Conservation (phyloP, 2,888 invertebrate species). For the Drosophila conformis region DNA sequence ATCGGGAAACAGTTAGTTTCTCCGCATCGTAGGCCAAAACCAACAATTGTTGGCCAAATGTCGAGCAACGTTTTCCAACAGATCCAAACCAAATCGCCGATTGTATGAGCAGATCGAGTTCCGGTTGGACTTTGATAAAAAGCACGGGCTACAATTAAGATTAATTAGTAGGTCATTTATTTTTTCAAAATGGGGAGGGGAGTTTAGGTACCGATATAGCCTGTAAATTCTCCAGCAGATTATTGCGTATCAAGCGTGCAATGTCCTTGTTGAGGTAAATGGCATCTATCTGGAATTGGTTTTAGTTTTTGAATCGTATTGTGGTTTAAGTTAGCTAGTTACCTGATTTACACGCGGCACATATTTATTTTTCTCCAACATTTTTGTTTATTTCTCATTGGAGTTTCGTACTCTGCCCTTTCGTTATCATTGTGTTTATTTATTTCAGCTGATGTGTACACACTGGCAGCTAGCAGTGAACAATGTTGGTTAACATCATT, state of each 20-base stretch:
- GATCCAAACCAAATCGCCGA: constrained; percentile 90
- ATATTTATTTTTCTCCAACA: constrained; percentile 81
- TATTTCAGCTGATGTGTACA: constrained; percentile 5
- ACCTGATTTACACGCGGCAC: constrained; percentile 86
- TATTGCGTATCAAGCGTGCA: constrained; percentile 89
- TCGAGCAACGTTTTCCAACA: constrained; percentile 88
- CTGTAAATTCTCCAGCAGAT: constrained; percentile 88
- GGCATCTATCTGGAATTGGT: constrained; percentile 89
- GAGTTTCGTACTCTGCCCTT: constrained; percentile 61
- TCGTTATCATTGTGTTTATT: constrained; percentile 45
- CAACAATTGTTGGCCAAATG: constrained; percentile 94
- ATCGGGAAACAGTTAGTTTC: constrained; percentile 87
- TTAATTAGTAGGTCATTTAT: background rate
- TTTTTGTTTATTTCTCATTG: constrained; percentile 60
- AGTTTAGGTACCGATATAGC: constrained; percentile 87
- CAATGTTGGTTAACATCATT: background rate
- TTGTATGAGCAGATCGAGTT: constrained; percentile 89
- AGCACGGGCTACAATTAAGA: constrained; percentile 86
- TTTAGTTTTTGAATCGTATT: background rate
- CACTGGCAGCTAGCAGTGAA: background rate
- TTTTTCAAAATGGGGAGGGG: background rate
- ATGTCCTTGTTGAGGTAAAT: constrained; percentile 92
- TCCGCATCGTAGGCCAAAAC: constrained; percentile 90
- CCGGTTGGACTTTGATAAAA: constrained; percentile 88
- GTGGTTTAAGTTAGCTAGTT: constrained; percentile 7